Evolutionary conservation across 2,113 vertebrate species (phyloP).

Genomic region (Tichodroma muraria): DNA sequence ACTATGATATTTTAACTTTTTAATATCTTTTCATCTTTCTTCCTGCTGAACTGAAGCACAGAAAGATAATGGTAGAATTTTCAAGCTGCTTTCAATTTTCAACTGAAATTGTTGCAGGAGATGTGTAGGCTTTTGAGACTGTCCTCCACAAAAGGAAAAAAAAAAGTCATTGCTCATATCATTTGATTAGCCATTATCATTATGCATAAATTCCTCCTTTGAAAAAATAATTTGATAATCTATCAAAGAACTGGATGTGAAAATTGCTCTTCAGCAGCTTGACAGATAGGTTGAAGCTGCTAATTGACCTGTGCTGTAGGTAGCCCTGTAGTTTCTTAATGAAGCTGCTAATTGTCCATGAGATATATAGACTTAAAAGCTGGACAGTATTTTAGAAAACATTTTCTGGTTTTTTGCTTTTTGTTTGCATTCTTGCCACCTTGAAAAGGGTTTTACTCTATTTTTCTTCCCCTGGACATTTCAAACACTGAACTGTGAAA

Average conservation of each 20-base stretch:
- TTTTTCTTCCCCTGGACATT: neutral
- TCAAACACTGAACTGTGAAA: neutral
- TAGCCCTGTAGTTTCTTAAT: neutral
- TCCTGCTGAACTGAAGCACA: neutral
- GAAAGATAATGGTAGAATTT: neutral
- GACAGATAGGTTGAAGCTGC: neutral
- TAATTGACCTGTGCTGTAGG: neutral
- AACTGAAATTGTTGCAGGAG: neutral
- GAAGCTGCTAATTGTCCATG: neutral
- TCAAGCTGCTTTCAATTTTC: neutral
- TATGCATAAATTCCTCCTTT: neutral
- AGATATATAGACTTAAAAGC: neutral
- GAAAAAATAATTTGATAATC: neutral
- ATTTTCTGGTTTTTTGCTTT: neutral
- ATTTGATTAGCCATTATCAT: neutral
- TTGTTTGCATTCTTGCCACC: neutral
- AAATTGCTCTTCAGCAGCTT: neutral
- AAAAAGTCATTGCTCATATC: neutral
- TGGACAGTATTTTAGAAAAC: neutral
- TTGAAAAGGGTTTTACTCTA: neutral
- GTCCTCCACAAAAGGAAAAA: neutral
- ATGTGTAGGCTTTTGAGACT: neutral
- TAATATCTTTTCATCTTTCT: neutral
- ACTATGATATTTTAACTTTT: neutral
- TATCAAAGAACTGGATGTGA: conserved; percentile 13